Evolutionary conservation across 2,797 vertebrate genomes (phyloP).

Genomic region (Adelosebastes latens): DNA sequence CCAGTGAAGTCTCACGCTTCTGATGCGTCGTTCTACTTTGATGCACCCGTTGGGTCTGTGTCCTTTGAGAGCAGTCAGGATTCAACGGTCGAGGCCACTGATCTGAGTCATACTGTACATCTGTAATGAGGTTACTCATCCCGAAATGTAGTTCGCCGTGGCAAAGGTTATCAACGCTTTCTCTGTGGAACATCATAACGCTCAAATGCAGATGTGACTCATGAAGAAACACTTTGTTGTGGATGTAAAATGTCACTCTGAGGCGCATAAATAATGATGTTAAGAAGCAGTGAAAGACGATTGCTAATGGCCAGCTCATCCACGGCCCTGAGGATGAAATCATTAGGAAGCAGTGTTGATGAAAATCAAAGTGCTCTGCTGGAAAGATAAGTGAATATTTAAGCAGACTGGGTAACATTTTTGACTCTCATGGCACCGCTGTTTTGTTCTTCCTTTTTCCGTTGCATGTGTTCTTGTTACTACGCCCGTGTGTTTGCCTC

Average conservation of each 20-base stretch:
- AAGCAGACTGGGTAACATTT: neutral
- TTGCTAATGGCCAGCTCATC: neutral
- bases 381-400: conserved; percentile 22
- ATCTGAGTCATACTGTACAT: conserved; percentile 37
- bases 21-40: neutral
- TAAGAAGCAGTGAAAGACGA: neutral
- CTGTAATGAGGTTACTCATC: conserved; percentile 41
- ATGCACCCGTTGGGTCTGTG: conserved; percentile 1
- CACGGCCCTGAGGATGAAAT: neutral
- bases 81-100: neutral
- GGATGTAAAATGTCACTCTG: conserved; percentile 19
- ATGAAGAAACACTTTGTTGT: conserved; percentile 9
- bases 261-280: neutral
- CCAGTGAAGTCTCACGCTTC: neutral
- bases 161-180: conserved; percentile 17
- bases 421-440: neutral
- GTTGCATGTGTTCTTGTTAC: conserved; percentile 16
- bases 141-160: neutral
- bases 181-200: conserved; percentile 9
- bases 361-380: conserved; percentile 1
- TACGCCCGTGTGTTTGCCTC: neutral
- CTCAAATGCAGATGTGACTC: conserved; percentile 30
- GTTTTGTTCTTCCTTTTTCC: neutral
- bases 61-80: neutral
- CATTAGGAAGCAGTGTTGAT: neutral